Evolutionary conservation across 2,113 vertebrate genomes (phyloP), one percentile per base, ranked within the genome.

Genomic region (Carettochelys insculpta): DNA sequence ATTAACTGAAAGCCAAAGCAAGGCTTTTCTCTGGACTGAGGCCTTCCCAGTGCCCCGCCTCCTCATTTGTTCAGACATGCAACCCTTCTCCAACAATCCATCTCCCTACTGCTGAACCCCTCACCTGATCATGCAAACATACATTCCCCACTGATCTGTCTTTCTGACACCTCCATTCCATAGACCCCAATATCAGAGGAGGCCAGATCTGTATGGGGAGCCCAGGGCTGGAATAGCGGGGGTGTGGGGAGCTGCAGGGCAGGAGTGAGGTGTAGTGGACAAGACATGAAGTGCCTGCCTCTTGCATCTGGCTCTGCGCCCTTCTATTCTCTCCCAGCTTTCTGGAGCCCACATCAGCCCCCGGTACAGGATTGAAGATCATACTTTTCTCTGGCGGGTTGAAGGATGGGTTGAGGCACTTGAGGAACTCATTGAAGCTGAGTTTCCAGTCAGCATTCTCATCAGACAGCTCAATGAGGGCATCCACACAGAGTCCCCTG

Each of bases 371-470:
- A 16, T 10, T 94, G 6, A 41, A 53, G 29, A 77, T 83, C 99
- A 92, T 97, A 99, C 99, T 99, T 97, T 99, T 99, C 97, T 99
- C 99, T 61, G 99, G 98, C 83, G 99, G 99, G 94, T 98, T 99
- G 97, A 99, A 99, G 61, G 98, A 98, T 3, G 99, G 99, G 95
- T 99, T 99, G 97, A 99, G 98, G 97, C 99, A 99, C 97, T 99
- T 99, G 93, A 99, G 98, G 97, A 99, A 99, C 96, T 99, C 99
- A 85, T 98, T 98, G 96, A 99, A 99, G 97, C 98, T 99, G 96
- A 99, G 98, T 96, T 99, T 99, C 99, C 99, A 99, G 97, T 99
- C 99, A 6, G 99, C 98, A 48, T 99, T 99, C 97, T 99, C 99
- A 96, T 99, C 99, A 22, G 99, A 99, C 68, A 99, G 98, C 95